Conservation (phyloP, 2,113 vertebrate genomes). For the Recurvirostra avosetta region DNA sequence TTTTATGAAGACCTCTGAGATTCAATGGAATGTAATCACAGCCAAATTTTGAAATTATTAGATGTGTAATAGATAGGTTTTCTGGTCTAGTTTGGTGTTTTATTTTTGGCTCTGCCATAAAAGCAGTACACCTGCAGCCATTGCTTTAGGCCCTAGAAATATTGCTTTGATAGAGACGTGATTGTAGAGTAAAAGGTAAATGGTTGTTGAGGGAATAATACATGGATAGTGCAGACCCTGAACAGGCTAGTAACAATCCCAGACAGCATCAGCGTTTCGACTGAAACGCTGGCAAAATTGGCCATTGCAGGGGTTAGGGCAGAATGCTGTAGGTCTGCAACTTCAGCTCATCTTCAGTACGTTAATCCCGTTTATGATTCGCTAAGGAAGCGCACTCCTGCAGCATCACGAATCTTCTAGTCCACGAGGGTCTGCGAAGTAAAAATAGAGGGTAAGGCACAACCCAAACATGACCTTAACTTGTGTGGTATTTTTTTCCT, state of each 20-base stretch:
- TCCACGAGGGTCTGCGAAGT: constrained; percentile 37
- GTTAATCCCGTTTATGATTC: constrained; percentile 29
- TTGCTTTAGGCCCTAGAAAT: constrained; percentile 45
- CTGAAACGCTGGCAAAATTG: constrained; percentile 4
- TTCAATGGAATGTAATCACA: background rate
- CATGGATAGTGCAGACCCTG: background rate
- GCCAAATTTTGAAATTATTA: background rate
- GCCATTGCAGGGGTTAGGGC: background rate
- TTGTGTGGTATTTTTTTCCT: constrained; percentile 27
- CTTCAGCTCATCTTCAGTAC: constrained; percentile 44
- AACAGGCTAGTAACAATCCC: background rate
- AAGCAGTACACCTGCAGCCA: constrained; percentile 53
- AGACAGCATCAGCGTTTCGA: background rate
- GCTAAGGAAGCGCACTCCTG: background rate
- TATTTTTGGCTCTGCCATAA: constrained; percentile 5
- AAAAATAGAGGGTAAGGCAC: constrained; percentile 8
- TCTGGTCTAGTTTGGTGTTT: background rate
- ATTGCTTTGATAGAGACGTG: constrained; percentile 48
- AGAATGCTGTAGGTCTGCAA: constrained; percentile 31
- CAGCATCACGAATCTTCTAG: constrained; percentile 45
- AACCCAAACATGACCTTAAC: constrained; percentile 54
- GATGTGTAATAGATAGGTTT: background rate
- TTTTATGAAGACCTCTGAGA: background rate
- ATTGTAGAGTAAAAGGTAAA: constrained; percentile 53
- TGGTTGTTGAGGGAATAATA: constrained; percentile 49